A percentile compares a stretch with the other conserved stretches of the same genome.
phyloP scores from a whole-genome alignment of 2,113 vertebrate species.

The Pardalotus punctatus region DNA sequence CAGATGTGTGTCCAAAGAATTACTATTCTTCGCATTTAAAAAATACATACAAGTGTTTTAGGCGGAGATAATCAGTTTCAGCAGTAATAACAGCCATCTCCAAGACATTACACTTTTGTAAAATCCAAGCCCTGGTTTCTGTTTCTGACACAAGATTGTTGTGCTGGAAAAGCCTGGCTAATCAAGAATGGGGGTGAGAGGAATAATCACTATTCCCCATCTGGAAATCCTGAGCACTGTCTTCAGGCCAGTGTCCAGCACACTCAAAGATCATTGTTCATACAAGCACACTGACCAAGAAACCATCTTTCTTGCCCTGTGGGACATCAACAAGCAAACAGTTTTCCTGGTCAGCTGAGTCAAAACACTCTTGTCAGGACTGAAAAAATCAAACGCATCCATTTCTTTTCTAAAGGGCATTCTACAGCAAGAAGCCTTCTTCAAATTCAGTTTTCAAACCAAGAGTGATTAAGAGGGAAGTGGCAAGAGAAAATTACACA shows the following conservation, averaged over 20 bases:
- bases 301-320: neutral
- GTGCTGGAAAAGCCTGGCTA: neutral
- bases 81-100: neutral
- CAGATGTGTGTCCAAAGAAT: neutral
- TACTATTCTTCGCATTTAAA: neutral
- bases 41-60: neutral
- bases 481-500: accelerated
- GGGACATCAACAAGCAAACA: neutral
- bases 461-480: neutral
- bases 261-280: neutral
- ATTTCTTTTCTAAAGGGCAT: neutral
- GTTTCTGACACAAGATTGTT: neutral
- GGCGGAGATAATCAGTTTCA: neutral
- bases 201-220: neutral
- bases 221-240: neutral
- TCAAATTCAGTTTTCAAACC: neutral
- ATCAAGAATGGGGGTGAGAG: neutral
- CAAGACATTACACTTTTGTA: neutral
- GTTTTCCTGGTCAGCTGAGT: neutral
- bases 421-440: neutral
- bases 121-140: neutral
- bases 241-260: neutral
- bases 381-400: neutral
- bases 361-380: neutral
- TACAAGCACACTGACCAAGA: neutral